These are phyloP conservation scores for Himalopsyche kuldschensis DNA, from an alignment of 2,888 invertebrate species.

Conservation along the genomic window DNA sequence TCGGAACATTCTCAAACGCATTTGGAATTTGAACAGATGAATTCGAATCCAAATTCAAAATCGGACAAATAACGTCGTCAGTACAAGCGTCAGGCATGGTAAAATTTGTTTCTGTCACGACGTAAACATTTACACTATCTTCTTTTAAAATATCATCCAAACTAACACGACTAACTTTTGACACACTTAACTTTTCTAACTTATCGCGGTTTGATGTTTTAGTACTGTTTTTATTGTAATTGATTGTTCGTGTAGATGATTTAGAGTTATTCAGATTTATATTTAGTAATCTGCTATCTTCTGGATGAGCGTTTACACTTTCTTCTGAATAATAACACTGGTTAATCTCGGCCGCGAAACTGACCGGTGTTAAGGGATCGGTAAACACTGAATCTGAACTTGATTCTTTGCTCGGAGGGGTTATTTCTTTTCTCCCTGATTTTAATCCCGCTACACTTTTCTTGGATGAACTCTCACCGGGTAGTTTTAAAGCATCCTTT, in stretches of 20 bases:
- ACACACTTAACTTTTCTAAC: conserved; percentile 49
- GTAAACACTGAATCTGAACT: conserved; percentile 76
- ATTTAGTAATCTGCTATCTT: conserved; percentile 40
- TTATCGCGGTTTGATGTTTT: conserved; percentile 16
- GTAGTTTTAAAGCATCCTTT: conserved; percentile 43
- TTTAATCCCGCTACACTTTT: conserved; percentile 2
- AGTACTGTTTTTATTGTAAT: conserved; percentile 41
- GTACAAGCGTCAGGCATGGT: conserved; percentile 37
- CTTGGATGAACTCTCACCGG: not conserved
- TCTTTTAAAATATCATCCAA: conserved; percentile 41
- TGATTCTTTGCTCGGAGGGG: conserved; percentile 60
- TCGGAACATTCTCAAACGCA: conserved; percentile 6
- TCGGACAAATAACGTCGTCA: conserved; percentile 12
- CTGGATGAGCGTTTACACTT: conserved; percentile 47
- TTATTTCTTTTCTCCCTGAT: conserved; percentile 42
- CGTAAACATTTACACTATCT: conserved; percentile 21
- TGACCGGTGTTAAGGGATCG: conserved; percentile 68
- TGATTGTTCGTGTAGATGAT: conserved; percentile 32
- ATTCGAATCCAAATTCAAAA: conserved; percentile 24
- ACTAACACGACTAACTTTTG: conserved; percentile 51
- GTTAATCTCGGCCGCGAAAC: conserved; percentile 62
- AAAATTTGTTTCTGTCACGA: conserved; percentile 18
- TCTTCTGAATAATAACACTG: conserved; percentile 66
- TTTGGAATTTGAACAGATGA: conserved; percentile 2
- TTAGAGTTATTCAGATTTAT: not conserved